A percentile compares a stretch with the other conserved stretches of the same genome.
phyloP scores from a whole-genome alignment of 64 coral and sea anemone species.

The Pachyseris speciosa region DNA sequence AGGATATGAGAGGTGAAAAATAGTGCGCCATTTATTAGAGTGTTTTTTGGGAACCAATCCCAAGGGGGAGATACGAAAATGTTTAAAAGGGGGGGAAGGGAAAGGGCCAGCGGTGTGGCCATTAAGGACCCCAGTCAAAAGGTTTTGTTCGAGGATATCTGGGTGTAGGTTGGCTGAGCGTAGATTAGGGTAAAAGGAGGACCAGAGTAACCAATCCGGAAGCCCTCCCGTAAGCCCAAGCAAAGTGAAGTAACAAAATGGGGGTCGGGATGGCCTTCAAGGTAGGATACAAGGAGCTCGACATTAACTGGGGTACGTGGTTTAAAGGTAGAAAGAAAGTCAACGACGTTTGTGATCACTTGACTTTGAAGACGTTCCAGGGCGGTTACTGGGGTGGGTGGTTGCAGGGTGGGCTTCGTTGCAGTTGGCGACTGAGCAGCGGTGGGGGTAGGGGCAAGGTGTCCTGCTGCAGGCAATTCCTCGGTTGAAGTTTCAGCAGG shows the following conservation, averaged over 20 bases:
- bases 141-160: background rate
- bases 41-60: conserved; percentile 47
- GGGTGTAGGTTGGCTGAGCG: background rate
- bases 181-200: background rate
- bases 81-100: background rate
- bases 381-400: background rate
- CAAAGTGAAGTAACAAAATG: background rate
- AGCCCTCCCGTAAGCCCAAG: background rate
- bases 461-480: background rate
- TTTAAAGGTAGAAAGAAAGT: background rate
- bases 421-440: background rate
- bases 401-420: background rate
- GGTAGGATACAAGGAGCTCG: background rate
- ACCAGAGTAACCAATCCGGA: background rate
- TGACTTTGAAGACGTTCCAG: background rate
- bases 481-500: background rate
- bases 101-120: conserved; percentile 28
- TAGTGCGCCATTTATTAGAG: conserved; percentile 22
- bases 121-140: background rate
- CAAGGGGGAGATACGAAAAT: conserved; percentile 22
- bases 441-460: background rate
- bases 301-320: background rate
- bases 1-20: conserved; percentile 17
- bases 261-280: background rate
- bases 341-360: background rate